Base-by-base conservation (phyloP, 2,113 vertebrate species). In the Potamarius usumacintae region DNA sequence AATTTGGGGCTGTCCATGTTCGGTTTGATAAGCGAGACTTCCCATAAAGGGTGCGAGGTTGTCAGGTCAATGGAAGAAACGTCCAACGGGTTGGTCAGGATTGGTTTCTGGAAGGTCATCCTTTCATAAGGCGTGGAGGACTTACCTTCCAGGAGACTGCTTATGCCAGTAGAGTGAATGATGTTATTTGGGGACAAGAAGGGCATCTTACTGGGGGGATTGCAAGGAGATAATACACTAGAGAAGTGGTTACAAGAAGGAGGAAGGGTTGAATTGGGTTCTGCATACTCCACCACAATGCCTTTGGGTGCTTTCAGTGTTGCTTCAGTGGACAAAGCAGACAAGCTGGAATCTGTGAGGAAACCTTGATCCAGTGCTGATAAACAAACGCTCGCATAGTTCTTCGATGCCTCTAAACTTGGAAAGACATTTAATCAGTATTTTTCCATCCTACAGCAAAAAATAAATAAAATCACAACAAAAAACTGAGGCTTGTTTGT, bases 291-390 rank as follows among this genome's bases (percentile, higher is more conserved):
- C 11, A 89, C 81, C 0, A 85, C 78, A 0, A 85, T 77, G 5
- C 92, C 88, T 67, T 86, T 92, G 0, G 87, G 89, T 27, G 53
- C 58, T 0, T 7, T 55, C 8, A 88, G 89, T 0, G 90, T 89
- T 18, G 77, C 88, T 7, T 94, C 93, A 77, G 91, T n/a, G 0
- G 93, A 94, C 82, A 92, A 74, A 53, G 91, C 83, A n/a, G 94
- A 86, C 10, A 92, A 60, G 88, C 91, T 94, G 78, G 91, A 91
- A 1, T 94, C 92, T 22, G 80, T 90, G 27, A 91, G 90, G 58
- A 96, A 94, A 30, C 53, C 92, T 62, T 57, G 90, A 89, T 96
- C 93, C 14, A 95, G 87, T 50, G 94, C 94, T 0, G 91, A 92
- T 42, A 90, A 89, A n/a, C 94, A 94, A 0, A 87, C 85, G 63